Evolutionary conservation across 2,888 invertebrate genomes (phyloP), one percentile per base, ranked within the genome.

Genomic region (Ormyrus pomaceus): DNA sequence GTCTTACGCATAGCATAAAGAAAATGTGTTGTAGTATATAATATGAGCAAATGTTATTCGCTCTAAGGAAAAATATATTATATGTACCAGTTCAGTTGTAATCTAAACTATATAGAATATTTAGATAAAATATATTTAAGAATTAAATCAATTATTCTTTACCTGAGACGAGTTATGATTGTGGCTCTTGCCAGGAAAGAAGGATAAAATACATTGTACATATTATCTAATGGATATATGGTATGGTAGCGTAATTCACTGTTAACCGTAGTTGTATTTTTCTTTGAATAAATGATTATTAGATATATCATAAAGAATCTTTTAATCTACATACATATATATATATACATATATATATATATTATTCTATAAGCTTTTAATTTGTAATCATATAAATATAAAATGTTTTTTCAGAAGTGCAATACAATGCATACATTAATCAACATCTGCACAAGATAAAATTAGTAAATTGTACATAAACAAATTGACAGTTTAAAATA

Each of bases 211-310:
- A 76, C 80, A 83, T 84, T 85, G 88, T 89, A 90, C 84, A 89
- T 89, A 89, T 85, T 87, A 86, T 87, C 86, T 85, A 77, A 83
- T 85, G 80, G 83, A 84, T 84, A 85, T 84, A 86, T 87, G 86
- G 85, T 87, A 88, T 86, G 85, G 84, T 86, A 86, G 86, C 84
- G 85, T 85, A 86, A 87, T 88, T 88, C 86, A 88, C 84, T 89
- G 88, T 89, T 89, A 87, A 87, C 87, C 84, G 84, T 89, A 89
- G 87, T 87, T 89, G 87, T 89, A 88, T 87, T 87, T 87, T 89
- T 86, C 86, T 89, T 88, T 89, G 84, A 89, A 89, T 87, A 88
- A 89, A 89, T 85, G 80, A 87, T 86, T 85, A 87, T 85, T 86
- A 86, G 83, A 87, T 86, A 87, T 83, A 84, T 82, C 78, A 80